Evolutionary conservation across 2,113 vertebrate species (phyloP), one percentile per base, ranked within the genome.

Genomic region (Dicrurus megarhynchus): DNA sequence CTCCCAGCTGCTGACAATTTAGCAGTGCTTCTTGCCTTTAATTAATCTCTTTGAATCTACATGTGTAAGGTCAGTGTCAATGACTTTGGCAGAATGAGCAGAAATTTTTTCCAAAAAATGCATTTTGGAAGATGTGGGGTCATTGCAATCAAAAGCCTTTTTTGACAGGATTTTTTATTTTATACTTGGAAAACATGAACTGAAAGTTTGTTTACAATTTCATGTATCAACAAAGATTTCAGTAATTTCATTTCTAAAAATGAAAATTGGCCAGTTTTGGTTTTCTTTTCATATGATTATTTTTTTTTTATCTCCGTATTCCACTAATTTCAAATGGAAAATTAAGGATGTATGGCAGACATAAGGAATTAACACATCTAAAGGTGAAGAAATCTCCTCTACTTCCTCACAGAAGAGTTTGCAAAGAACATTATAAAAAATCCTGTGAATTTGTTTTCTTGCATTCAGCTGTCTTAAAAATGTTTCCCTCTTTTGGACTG

Each of bases 1-100:
- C 78, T 81, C 67, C 82, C 93, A 95, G 95, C 92, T 95, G 96
- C 90, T 88, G 75, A 85, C 91, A 96, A 93, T 97, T 96, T 95
- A 95, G 78, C 67, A 85, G 35, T 59, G 47, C 35, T 91, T 87
- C 78, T 93, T 2, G 71, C 67, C 70, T 96, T 96, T 96, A 94
- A 94, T 96, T 94, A 85, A 83, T 95, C 78, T 93, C 84, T 96
- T 96, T 93, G 90, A 96, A 86, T 96, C 59, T 90, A 70, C 85
- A 85, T 41, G 82, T 55, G 77, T 89, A 95, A 94, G 93, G 93
- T 95, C 90, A 77, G 35, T 91, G 90, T 91, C 82, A 80, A 91
- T 74, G 82, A 88, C 61, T 92, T 44, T 0, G 3, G 56, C n/a
- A 88, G 60, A 97, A 83, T 73, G 18, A 87, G 16, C 0, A 9